Percentiles rank a stretch among this genome's conserved stretches.
Conservation (phyloP, 2,113 vertebrate species). For the Pteropus alecto region DNA sequence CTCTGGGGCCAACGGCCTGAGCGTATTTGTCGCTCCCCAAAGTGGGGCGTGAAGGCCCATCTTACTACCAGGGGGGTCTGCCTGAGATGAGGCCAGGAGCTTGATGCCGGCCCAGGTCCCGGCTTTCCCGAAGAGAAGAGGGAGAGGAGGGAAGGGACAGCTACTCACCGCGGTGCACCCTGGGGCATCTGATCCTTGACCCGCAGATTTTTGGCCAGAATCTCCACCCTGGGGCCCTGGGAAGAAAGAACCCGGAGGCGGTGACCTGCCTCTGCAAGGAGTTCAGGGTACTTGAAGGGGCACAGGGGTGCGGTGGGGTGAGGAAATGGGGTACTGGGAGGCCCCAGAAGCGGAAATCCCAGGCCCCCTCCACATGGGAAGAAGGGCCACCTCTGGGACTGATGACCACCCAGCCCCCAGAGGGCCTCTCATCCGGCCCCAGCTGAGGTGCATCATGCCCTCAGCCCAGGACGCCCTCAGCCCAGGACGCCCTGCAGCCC, state of each 20-base stretch:
- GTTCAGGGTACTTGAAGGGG: fast-evolving
- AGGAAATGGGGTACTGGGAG: too few relatives aligned
- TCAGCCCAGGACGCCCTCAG: fast-evolving
- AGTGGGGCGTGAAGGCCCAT: too few relatives aligned
- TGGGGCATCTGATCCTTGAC: conserved; percentile 98
- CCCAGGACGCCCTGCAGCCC: background rate
- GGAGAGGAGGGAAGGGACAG: fast-evolving
- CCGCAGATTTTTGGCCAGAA: conserved; percentile 96
- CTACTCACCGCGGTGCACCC: conserved; percentile 91
- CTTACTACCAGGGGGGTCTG: background rate
- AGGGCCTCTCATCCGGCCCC: fast-evolving
- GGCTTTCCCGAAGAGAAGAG: background rate
- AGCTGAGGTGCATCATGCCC: background rate
- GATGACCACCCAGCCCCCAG: background rate
- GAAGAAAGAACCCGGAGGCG: conserved; percentile 46
- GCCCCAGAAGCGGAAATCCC: background rate
- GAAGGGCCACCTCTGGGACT: background rate
- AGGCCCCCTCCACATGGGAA: background rate
- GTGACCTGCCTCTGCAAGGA: background rate
- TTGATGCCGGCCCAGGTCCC: too few relatives aligned
- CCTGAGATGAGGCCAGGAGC: background rate
- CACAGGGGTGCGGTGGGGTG: fast-evolving
- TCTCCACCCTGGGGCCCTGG: conserved; percentile 97
- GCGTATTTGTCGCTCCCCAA: too few relatives aligned
- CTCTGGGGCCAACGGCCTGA: too few relatives aligned